These are phyloP conservation scores for Aulostomus chinensis DNA, from an alignment of 2,797 vertebrate species.

Conservation along the genomic window DNA sequence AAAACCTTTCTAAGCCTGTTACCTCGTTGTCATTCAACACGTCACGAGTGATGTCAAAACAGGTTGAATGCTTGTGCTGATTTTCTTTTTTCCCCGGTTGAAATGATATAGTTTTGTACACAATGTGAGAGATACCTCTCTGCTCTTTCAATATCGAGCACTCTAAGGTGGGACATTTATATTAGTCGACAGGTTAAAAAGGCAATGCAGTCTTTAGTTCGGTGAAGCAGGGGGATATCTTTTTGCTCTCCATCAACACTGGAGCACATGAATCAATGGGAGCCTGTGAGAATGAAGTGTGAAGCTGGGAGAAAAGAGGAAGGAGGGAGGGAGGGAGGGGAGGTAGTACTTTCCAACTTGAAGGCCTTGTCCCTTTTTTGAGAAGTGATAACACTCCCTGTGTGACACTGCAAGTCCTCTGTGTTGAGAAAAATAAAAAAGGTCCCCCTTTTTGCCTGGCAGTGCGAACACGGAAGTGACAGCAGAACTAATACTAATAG, in stretches of 20 bases:
- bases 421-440: conserved; percentile 40
- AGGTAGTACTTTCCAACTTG: conserved; percentile 45
- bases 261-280: conserved; percentile 66
- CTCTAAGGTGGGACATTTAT: conserved; percentile 47
- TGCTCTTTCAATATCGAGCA: conserved; percentile 52
- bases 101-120: conserved; percentile 39
- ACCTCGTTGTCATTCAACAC: conserved; percentile 39
- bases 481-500: conserved; percentile 51
- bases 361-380: conserved; percentile 62
- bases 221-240: conserved; percentile 52
- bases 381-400: conserved; percentile 59
- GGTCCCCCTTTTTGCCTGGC: conserved; percentile 28
- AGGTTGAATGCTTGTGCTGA: conserved; percentile 33
- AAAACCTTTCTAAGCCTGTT: conserved; percentile 8
- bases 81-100: conserved; percentile 21
- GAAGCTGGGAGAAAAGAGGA: conserved; percentile 48
- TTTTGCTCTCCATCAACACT: conserved; percentile 59
- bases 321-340: conserved; percentile 15
- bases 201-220: conserved; percentile 46
- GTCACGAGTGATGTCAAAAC: too few species aligned
- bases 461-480: conserved; percentile 35
- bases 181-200: conserved; percentile 62
- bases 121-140: conserved; percentile 28
- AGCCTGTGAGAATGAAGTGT: conserved; percentile 69
- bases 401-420: conserved; percentile 51